These are phyloP conservation scores for Atractosteus spatula DNA, from an alignment of 2,113 vertebrate genomes.

Conservation along the genomic window DNA sequence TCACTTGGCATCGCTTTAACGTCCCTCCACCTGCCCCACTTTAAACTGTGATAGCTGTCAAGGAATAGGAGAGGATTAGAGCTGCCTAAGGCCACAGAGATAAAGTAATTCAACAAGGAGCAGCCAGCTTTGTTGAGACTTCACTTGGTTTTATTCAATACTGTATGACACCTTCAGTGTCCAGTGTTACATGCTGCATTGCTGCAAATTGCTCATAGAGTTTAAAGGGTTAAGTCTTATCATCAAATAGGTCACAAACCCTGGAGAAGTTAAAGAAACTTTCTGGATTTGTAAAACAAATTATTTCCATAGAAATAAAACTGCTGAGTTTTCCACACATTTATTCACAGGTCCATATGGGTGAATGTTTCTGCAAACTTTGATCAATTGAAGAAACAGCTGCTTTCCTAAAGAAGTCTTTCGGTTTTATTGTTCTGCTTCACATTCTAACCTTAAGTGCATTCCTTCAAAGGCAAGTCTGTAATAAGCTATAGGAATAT, in stretches of 20 bases:
- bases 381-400: too few relatives aligned
- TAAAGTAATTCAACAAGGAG: constrained; percentile 41
- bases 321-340: too few relatives aligned
- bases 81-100: constrained; percentile 39
- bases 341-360: too few relatives aligned
- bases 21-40: constrained; percentile 53
- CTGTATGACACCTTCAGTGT: too few relatives aligned
- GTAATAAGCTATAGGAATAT: neutral
- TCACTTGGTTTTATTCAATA: constrained; percentile 17
- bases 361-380: too few relatives aligned
- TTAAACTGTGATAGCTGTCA: constrained; percentile 32
- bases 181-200: constrained; percentile 28
- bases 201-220: constrained; percentile 23
- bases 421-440: too few relatives aligned
- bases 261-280: neutral
- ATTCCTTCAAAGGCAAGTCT: too few relatives aligned
- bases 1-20: constrained; percentile 48
- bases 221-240: neutral
- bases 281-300: too few relatives aligned
- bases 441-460: too few relatives aligned
- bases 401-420: too few relatives aligned
- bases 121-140: constrained; percentile 30
- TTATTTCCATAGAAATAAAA: too few relatives aligned
- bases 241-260: neutral
- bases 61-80: constrained; percentile 45